phyloP scores from a whole-genome alignment of 2,888 invertebrate genomes.

The Rhagophthalmus giganteus region DNA sequence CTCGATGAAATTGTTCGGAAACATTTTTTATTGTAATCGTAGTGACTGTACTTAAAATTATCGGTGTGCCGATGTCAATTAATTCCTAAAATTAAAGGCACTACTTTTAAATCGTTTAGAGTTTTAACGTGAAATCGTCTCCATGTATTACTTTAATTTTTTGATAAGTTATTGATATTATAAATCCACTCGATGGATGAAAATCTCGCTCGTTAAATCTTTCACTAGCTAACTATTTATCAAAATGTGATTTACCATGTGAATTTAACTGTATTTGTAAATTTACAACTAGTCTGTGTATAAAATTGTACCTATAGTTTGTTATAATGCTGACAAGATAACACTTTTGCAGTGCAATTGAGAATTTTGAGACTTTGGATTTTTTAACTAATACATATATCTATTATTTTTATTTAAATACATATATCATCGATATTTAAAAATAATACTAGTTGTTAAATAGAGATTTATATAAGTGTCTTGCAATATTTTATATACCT shows the following conservation, averaged over 20 bases:
- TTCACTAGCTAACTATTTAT: conserved; percentile 34
- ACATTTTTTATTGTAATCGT: too few species aligned
- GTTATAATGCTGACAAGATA: conserved; percentile 9
- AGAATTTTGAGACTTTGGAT: background rate
- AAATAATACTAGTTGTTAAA: too few species aligned
- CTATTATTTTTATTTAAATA: too few species aligned
- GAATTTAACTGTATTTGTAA: conserved; percentile 22
- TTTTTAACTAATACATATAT: too few species aligned
- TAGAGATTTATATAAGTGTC: too few species aligned
- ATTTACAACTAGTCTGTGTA: conserved; percentile 18
- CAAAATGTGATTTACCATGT: conserved; percentile 33
- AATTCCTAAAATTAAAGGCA: conserved; percentile 2
- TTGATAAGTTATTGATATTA: conserved; percentile 28
- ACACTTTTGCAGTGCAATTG: conserved; percentile 7
- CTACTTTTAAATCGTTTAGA: background rate
- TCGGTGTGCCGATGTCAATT: conserved; percentile 13
- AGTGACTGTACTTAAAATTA: background rate
- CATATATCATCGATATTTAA: too few species aligned
- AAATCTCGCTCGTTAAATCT: conserved; percentile 37
- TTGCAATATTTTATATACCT: background rate
- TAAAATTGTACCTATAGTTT: conserved; percentile 15
- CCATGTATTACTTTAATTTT: conserved; percentile 13
- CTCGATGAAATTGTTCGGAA: too few species aligned
- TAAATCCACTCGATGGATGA: conserved; percentile 21
- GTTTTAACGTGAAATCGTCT: background rate